Base-by-base conservation (phyloP, 2,888 invertebrate genomes). In the Exocentrus adspersus region DNA sequence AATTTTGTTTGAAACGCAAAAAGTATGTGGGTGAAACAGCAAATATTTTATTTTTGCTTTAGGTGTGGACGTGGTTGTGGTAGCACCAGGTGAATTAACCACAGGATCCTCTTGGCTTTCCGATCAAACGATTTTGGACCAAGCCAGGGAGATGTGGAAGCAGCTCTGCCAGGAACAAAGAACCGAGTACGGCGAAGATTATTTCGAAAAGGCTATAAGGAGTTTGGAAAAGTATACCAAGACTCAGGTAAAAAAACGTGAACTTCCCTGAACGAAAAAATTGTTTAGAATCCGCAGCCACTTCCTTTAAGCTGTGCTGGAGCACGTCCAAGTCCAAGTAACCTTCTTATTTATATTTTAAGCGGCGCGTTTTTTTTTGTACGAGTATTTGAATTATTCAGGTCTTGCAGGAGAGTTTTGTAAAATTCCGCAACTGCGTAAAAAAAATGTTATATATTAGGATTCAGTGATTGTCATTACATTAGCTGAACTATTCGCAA, bases 81-180 rank as follows among this genome's bases (percentile, higher is more conserved):
- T 95, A 32, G 93, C 94, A 69, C 92, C 94, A 41, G 94, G 94
- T 42, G 93, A 94, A 82, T 92, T 91, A 75, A 89, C 93, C 6
- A 91, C 92, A 0, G 93, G 94, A 77, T 91, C 88, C 72, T 88
- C 89, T 1, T 92, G 92, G 92, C 82, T 92, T 7, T 88, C 88
- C 16, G 91, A 92, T 71, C 87, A 83, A 20, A 70, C 76, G 14
- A 78, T 83, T 28, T 62, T 81, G 9, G 80, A 81, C 54, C 86
- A 90, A 83, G 93, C 93, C 4, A 88, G 89, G 65, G 89, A 91
- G 75, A 94, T 94, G 93, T 94, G 94, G 94, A 84, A 84, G 24
- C 89, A 90, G 78, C 83, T 94, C 73, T 87, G 89, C 60, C 90
- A 91, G 72, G 92, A 92, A 78, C 91, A 91, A 78, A 90, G 90